These are phyloP conservation scores for Harpalus rufipes DNA, from an alignment of 2,888 invertebrate genomes.

Conservation along the genomic window DNA sequence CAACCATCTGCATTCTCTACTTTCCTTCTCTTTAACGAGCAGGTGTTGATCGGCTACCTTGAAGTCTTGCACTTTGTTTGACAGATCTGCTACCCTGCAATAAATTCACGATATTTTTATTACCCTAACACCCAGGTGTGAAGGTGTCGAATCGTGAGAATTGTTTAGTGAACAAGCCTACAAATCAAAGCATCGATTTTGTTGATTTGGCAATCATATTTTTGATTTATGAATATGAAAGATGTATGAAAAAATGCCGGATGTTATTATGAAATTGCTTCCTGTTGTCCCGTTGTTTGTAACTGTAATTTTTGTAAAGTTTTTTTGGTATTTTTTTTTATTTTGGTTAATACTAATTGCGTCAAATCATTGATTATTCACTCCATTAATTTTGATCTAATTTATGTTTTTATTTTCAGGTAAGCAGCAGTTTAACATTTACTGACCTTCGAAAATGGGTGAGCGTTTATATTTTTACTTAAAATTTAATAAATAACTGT, in stretches of 20 bases:
- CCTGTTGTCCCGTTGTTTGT: not conserved
- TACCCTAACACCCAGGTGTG: slow-evolving; percentile 24
- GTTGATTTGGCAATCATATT: not conserved
- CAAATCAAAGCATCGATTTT: slow-evolving; percentile 23
- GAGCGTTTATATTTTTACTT: not conserved
- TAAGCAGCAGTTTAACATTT: slow-evolving; percentile 7
- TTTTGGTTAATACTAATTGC: not conserved
- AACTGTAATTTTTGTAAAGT: slow-evolving; percentile 7
- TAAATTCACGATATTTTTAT: slow-evolving; percentile 47
- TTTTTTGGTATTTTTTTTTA: not conserved
- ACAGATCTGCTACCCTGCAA: slow-evolving; percentile 27
- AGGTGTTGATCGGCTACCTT: slow-evolving; percentile 6
- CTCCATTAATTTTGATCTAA: slow-evolving; percentile 28
- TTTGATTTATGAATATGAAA: slow-evolving; percentile 2
- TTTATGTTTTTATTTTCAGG: slow-evolving; percentile 32
- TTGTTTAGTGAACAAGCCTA: not conserved
- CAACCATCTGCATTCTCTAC: slow-evolving; percentile 7
- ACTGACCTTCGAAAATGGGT: not conserved
- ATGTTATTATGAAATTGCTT: slow-evolving; percentile 1
- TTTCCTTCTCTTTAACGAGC: not conserved
- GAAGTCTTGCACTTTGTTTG: not conserved
- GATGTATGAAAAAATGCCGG: not conserved
- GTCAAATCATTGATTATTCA: slow-evolving; percentile 18
- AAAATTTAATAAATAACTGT: not conserved
- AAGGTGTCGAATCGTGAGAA: slow-evolving; percentile 26